Conservation (phyloP, 2,113 vertebrate species). For the Psettodes erumei region DNA sequence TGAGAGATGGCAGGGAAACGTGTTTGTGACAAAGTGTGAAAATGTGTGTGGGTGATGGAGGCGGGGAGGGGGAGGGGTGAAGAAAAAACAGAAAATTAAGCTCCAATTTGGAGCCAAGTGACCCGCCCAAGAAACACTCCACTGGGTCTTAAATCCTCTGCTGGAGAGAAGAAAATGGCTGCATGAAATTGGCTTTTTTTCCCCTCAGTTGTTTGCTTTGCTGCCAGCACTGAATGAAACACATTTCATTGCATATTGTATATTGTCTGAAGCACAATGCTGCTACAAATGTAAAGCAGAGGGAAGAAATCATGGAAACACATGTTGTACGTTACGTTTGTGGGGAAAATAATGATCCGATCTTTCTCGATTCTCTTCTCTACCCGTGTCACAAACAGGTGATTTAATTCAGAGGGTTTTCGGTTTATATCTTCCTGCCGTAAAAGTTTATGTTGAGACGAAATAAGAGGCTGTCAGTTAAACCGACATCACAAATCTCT, state of each 20-base stretch:
- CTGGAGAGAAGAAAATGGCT: constrained; percentile 17
- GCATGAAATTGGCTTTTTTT: constrained; percentile 25
- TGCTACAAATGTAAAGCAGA: not conserved
- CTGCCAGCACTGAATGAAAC: not conserved
- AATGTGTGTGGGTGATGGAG: constrained; percentile 9
- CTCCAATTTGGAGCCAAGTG: constrained; percentile 33
- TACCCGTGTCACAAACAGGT: not conserved
- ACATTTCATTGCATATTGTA: not conserved
- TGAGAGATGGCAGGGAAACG: constrained; percentile 9
- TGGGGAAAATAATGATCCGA: not conserved
- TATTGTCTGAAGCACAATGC: constrained; percentile 5
- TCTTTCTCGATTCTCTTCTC: not conserved
- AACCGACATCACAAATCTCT: not conserved
- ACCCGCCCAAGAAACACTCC: constrained; percentile 15
- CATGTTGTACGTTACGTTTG: not conserved
- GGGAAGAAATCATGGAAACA: too few relatives aligned
- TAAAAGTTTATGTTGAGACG: not conserved
- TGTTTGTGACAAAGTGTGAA: constrained; percentile 2
- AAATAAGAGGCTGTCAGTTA: not conserved
- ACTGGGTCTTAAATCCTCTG: constrained; percentile 19
- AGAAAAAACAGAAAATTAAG: constrained; percentile 21
- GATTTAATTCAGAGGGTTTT: not conserved
- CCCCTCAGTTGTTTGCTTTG: constrained; percentile 13
- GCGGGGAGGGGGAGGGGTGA: not conserved
- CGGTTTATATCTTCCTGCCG: not conserved